Evolutionary conservation across 64 coral and sea anemone species (phyloP), one percentile per base, ranked within the genome.

Genomic region (Montipora efflorescens): DNA sequence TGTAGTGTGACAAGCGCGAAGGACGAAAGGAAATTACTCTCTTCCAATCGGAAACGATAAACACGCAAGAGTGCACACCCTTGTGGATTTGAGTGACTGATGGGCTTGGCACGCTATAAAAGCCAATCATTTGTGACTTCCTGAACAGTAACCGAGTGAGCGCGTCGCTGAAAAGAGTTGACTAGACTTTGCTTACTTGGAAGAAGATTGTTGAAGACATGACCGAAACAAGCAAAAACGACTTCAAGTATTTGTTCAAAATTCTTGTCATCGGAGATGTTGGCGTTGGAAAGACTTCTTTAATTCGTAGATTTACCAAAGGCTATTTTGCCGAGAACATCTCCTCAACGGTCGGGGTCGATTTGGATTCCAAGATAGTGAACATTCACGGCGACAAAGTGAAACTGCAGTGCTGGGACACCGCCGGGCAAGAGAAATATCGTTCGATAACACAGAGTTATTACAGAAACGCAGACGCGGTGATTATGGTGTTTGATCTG

Each of bases 381-480:
- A 95, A 99, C 47, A 96, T 96, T 48, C 89, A 92, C 25, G 98
- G 98, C 72, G 98, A 99, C 19, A 96, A 92, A 83, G 95, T 99
- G 48, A 99, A 96, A 79, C 74, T 99, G 23, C 98, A 99, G 82
- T 99, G 98, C 55, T 96, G 94, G 94, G 98, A 99, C 86, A 99
- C 98, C 4, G 98, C 98, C 84, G 98, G 98, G 45, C 95, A 96
- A 68, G 98, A 99, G 66, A 94, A 94, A 94, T 96, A 96, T 74
- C 92, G 92, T 76, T 86, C 94, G 2, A 79, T 99, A 22, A 99
- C 98, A 45, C 92, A 94, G 79, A 99, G 95, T 52, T 99, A 99
- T 67, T 99, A 99, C 76, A 59, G 98, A 75, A 96, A 96, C 36
- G 98, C 98, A 7, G 98, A 99, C 90, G 98, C 98, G 47, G 95